Evolutionary conservation across 2,797 vertebrate species (phyloP).

Genomic region (Gallinago stenura): DNA sequence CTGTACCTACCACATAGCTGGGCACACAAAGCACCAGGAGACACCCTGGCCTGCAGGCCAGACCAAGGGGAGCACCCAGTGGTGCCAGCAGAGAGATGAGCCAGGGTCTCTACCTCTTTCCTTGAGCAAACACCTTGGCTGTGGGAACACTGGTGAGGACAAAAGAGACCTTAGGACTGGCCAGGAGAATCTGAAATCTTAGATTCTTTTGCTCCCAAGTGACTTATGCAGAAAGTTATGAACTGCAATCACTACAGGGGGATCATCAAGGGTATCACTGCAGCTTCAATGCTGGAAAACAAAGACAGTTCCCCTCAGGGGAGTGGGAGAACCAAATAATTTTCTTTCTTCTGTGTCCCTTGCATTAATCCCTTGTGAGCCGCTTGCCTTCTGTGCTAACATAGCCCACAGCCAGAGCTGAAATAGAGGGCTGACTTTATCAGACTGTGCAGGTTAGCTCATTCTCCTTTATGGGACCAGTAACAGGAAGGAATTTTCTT

Average conservation of each 20-base stretch:
- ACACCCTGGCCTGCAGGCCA: fast-evolving
- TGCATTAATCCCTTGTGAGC: background rate
- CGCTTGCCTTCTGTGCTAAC: conserved; percentile 14
- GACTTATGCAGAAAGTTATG: background rate
- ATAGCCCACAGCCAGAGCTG: conserved; percentile 29
- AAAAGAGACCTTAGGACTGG: background rate
- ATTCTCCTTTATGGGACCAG: conserved; percentile 44
- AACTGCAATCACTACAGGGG: background rate
- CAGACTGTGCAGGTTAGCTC: conserved; percentile 35
- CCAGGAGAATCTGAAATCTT: background rate
- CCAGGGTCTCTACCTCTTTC: background rate
- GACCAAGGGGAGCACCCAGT: fast-evolving
- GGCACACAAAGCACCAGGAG: background rate
- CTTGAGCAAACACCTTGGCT: background rate
- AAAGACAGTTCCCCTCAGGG: background rate
- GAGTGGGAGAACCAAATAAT: background rate
- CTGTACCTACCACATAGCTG: background rate
- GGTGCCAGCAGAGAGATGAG: fast-evolving
- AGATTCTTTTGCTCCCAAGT: background rate
- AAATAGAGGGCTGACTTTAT: conserved; percentile 50
- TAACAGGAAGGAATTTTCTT: conserved; percentile 59
- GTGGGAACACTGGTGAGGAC: background rate
- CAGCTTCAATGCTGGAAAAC: background rate
- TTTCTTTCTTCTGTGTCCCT: background rate
- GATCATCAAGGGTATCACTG: background rate